Evolutionary conservation across 1,140 invertebrate species (phyloP).

Genomic region (Zeugodacus cucurbitae): DNA sequence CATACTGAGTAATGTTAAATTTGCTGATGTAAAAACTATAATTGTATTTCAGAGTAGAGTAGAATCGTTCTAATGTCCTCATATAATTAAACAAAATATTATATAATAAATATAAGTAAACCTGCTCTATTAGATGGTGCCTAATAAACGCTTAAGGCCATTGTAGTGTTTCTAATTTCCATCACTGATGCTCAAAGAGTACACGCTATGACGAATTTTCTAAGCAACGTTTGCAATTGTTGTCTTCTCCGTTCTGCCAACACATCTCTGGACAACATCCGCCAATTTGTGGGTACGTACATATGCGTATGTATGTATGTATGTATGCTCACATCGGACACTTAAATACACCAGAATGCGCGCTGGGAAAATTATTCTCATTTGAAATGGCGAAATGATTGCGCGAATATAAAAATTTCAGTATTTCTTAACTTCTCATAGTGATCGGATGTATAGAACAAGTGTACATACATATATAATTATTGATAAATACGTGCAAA

Average conservation of each 20-base stretch:
- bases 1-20: no score
- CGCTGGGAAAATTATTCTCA: conserved; percentile 18
- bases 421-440: background rate
- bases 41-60: no score
- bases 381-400: background rate
- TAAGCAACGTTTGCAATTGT: background rate
- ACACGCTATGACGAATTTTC: background rate
- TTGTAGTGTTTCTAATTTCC: background rate
- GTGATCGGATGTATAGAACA: background rate
- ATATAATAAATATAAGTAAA: no score
- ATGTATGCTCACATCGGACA: background rate
- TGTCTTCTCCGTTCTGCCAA: background rate
- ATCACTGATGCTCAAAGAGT: background rate
- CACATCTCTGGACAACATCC: background rate
- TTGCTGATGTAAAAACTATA: no score
- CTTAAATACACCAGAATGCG: background rate
- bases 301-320: background rate
- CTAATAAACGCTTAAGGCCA: no score
- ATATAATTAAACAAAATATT: background rate
- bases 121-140: no score
- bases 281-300: background rate
- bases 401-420: background rate
- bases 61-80: background rate
- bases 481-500: background rate
- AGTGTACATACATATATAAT: background rate